Conservation (phyloP, 2,888 invertebrate genomes). For the Neoascia interrupta region DNA sequence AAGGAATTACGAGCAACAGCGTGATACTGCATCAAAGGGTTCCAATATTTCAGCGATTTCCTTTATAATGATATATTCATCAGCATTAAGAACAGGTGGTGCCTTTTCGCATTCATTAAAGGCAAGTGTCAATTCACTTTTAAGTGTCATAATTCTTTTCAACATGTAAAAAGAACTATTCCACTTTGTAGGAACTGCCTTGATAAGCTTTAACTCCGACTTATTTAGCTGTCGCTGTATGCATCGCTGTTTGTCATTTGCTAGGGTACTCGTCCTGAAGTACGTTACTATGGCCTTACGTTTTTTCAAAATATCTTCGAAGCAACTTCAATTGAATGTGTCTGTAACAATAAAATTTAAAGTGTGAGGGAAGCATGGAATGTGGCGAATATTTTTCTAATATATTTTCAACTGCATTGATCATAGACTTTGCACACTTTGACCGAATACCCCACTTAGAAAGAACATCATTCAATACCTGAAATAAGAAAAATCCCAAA, state of each 20-base stretch:
- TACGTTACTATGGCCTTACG: not conserved
- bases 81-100: slow-evolving; percentile 2
- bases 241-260: not conserved
- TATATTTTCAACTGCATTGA: slow-evolving; percentile 5
- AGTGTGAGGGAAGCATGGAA: slow-evolving; percentile 10
- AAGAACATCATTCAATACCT: slow-evolving; percentile 4
- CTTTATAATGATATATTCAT: not conserved
- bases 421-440: slow-evolving; percentile 18
- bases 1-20: too few species aligned
- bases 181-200: not conserved
- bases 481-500: not conserved
- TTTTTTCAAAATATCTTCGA: slow-evolving; percentile 5
- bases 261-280: slow-evolving; percentile 1
- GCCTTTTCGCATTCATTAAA: slow-evolving; percentile 1
- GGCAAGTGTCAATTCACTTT: slow-evolving; percentile 5
- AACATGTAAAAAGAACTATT: slow-evolving; percentile 5
- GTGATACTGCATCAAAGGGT: not conserved
- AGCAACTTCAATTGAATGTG: not conserved
- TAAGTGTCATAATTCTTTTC: slow-evolving; percentile 5
- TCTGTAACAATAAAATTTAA: slow-evolving; percentile 10
- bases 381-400: slow-evolving; percentile 1
- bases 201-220: not conserved
- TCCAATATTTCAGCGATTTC: not conserved
- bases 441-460: slow-evolving; percentile 2
- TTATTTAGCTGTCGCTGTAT: slow-evolving; percentile 12